Evolutionary conservation across 1,140 invertebrate species (phyloP), one percentile per base, ranked within the genome.

Genomic region (Drosophila navojoa): DNA sequence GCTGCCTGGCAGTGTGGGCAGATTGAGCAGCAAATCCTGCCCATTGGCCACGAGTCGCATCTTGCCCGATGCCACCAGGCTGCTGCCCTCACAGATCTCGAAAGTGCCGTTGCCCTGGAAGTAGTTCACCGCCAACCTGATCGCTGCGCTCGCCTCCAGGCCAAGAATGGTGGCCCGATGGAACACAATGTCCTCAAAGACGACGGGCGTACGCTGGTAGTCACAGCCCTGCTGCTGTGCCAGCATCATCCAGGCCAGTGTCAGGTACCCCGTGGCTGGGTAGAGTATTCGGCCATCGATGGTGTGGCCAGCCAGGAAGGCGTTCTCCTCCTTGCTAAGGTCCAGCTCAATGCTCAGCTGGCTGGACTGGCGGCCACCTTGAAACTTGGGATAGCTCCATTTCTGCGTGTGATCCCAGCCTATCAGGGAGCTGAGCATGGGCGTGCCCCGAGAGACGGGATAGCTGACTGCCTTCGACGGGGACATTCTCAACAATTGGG

Each of bases 221-320:
- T 96, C 95, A 38, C 94, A 93, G 11, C 95, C 95, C 70, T 95
- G 93, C 40, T 98, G 92, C 92, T 98, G 98, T 0, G 98, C 98
- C 61, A 98, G 94, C 1, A 97, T 96, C 92, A 96, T 97, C 98
- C 98, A 99, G 0, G 96, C 98, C 0, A 99, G 91, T 0, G 96
- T 95, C 91, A 99, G 93, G 86, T 99, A 99, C n/a, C 98, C 98
- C 45, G 98, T 99, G 47, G 98, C 98, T n/a, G 98, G 98, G 93
- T 97, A 99, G 0, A 99, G 93, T 38, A 98, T 93, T 87, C 98
- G 94, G 4, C 98, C 98, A 93, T 99, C 98, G 86, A 99, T 98
- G 1, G 94, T 94, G 90, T 99, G 98, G 7, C 98, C 98, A 45
- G 94, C 91, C 50, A 97, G 93, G 92, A 95, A 98, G 45, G 95